Conservation (phyloP, 1,140 invertebrate species). For the Tribolium castaneum region DNA sequence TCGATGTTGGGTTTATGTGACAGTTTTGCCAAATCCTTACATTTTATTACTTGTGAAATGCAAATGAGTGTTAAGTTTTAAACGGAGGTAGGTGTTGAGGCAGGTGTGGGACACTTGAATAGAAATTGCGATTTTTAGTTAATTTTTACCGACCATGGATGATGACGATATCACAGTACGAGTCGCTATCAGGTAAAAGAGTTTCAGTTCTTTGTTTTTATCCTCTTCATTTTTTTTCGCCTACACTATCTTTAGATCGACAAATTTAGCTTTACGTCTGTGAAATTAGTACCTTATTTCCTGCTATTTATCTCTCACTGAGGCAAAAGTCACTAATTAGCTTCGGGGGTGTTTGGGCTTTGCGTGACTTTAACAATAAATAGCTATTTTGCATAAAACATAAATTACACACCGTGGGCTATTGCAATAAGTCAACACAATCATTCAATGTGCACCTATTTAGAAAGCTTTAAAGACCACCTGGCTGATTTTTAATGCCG, state of each 20-base stretch:
- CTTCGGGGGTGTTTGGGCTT: background rate
- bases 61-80: slow-evolving; percentile 27
- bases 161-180: slow-evolving; percentile 61
- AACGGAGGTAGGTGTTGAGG: slow-evolving; percentile 35
- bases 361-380: slow-evolving; percentile 12
- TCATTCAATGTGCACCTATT: background rate
- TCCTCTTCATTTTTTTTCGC: slow-evolving; percentile 9
- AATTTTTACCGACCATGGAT: slow-evolving; percentile 52
- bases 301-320: slow-evolving; percentile 24
- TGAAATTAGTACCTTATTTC: slow-evolving; percentile 43
- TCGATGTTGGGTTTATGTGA: slow-evolving; percentile 28
- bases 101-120: slow-evolving; percentile 14
- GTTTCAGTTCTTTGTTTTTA: background rate
- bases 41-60: background rate
- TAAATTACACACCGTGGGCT: background rate
- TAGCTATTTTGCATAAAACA: slow-evolving; percentile 8
- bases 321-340: background rate
- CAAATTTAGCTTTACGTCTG: slow-evolving; percentile 40
- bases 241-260: slow-evolving; percentile 44
- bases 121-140: slow-evolving; percentile 4
- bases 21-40: background rate
- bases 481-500: background rate
- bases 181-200: slow-evolving; percentile 61
- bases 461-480: background rate
- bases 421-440: background rate